These are phyloP conservation scores for Heteractis magnifica DNA, from an alignment of 92 coral and sea anemone species.

Conservation along the genomic window DNA sequence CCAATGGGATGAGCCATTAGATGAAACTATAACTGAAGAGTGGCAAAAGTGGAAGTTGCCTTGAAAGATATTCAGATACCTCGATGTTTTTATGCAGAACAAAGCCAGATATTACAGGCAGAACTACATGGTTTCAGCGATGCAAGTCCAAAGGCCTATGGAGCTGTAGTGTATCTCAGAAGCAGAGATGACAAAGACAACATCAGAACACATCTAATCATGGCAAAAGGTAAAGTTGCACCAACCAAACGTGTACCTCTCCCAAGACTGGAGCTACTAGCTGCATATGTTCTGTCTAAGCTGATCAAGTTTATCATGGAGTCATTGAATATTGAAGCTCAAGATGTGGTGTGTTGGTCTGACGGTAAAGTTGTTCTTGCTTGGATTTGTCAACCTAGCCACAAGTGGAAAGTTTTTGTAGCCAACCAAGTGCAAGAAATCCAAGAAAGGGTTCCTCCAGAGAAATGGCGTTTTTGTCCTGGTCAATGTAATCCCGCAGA, in stretches of 20 bases:
- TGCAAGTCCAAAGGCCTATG: background rate
- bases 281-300: background rate
- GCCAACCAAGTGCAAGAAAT: too few species aligned
- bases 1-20: conserved; percentile 29
- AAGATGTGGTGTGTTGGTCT: conserved; percentile 9
- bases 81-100: conserved; percentile 12
- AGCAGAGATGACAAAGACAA: too few species aligned
- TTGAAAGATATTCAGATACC: conserved; percentile 7
- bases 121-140: conserved; percentile 11
- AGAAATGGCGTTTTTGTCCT: background rate
- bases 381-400: background rate
- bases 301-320: background rate
- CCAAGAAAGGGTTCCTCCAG: background rate
- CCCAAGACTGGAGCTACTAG: too few species aligned
- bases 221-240: too few species aligned
- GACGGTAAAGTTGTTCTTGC: conserved; percentile 11
- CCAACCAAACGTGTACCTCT: too few species aligned
- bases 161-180: background rate
- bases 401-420: background rate
- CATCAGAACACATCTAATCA: too few species aligned
- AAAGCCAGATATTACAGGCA: too few species aligned
- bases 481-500: background rate
- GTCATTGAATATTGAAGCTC: background rate
- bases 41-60: conserved; percentile 21
- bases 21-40: background rate